Percentiles rank a stretch among this genome's conserved stretches.
phyloP scores from a whole-genome alignment of 2,113 vertebrate genomes.

The Lutjanus erythropterus region DNA sequence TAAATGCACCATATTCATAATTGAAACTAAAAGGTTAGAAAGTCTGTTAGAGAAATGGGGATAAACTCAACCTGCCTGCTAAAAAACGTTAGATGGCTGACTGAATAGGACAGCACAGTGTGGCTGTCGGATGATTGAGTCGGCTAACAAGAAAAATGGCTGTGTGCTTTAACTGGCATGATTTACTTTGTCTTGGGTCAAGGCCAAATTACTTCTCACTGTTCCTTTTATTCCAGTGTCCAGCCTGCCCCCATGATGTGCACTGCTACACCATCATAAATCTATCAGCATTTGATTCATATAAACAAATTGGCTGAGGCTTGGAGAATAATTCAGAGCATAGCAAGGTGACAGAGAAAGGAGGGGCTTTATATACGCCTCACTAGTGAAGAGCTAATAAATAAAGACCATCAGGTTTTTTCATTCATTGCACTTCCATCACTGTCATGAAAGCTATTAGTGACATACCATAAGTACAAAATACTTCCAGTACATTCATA shows the following conservation, averaged over 20 bases:
- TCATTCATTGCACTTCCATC: constrained; percentile 63
- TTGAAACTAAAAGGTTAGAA: constrained; percentile 33
- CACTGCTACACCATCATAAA: constrained; percentile 61
- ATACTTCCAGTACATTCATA: constrained; percentile 26
- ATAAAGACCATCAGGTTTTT: constrained; percentile 51
- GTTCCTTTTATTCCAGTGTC: constrained; percentile 51
- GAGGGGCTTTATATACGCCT: constrained; percentile 27
- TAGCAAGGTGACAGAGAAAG: constrained; percentile 32
- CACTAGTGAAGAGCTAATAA: constrained; percentile 59
- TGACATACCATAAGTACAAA: constrained; percentile 27
- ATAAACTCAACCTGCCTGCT: not conserved
- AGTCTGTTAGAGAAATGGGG: not conserved
- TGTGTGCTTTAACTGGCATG: constrained; percentile 29
- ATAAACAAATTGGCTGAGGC: constrained; percentile 70
- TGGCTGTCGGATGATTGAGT: constrained; percentile 27
- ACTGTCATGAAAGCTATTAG: constrained; percentile 59
- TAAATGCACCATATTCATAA: not conserved
- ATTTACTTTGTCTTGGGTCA: constrained; percentile 68
- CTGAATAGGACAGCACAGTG: not conserved
- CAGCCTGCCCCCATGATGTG: constrained; percentile 31
- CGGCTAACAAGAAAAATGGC: constrained; percentile 50
- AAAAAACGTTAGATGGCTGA: constrained; percentile 10
- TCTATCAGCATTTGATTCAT: constrained; percentile 66
- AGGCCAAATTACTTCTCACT: constrained; percentile 65
- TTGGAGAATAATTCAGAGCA: constrained; percentile 59